These are phyloP conservation scores for Metaphire vulgaris DNA, from an alignment of 1,140 invertebrate genomes.

Conservation along the genomic window DNA sequence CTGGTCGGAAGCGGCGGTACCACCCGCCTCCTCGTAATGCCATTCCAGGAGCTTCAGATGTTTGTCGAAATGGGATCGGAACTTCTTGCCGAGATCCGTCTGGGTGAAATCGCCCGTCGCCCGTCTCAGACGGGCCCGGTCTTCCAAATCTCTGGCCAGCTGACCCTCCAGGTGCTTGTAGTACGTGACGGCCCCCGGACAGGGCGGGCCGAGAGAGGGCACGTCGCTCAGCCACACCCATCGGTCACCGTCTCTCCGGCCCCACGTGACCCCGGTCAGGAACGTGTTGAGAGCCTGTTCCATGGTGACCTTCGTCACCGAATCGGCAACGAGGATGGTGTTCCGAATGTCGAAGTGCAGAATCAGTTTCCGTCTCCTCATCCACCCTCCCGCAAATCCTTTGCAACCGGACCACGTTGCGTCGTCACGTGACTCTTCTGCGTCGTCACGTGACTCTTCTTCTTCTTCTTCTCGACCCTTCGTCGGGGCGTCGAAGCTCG, in stretches of 20 bases:
- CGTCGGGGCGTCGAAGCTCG: no score
- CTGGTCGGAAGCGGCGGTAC: slow-evolving; percentile 9
- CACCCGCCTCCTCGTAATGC: slow-evolving; percentile 32
- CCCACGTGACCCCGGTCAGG: slow-evolving; percentile 47
- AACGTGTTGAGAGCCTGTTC: slow-evolving; percentile 48
- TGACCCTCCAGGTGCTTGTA: slow-evolving; percentile 45
- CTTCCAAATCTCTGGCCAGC: slow-evolving; percentile 37
- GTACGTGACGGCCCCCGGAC: slow-evolving; percentile 37
- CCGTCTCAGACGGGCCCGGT: slow-evolving; percentile 36
- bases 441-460: no score
- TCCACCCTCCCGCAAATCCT: neutral
- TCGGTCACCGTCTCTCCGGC: slow-evolving; percentile 30
- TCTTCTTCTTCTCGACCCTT: no score
- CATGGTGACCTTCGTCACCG: slow-evolving; percentile 44
- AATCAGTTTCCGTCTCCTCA: slow-evolving; percentile 39
- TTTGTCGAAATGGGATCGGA: slow-evolving; percentile 38
- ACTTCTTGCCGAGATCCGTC: slow-evolving; percentile 35
- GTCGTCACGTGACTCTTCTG: no score
- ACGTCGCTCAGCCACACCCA: slow-evolving; percentile 38
- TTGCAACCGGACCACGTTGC: no score
- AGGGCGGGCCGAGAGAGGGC: slow-evolving; percentile 38
- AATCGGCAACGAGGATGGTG: slow-evolving; percentile 48
- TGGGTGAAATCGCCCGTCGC: slow-evolving; percentile 44
- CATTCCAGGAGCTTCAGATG: slow-evolving; percentile 38
- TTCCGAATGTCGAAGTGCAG: slow-evolving; percentile 49